These are phyloP conservation scores for Hanleya hanleyi DNA, from an alignment of 2,888 invertebrate genomes.

Conservation along the genomic window DNA sequence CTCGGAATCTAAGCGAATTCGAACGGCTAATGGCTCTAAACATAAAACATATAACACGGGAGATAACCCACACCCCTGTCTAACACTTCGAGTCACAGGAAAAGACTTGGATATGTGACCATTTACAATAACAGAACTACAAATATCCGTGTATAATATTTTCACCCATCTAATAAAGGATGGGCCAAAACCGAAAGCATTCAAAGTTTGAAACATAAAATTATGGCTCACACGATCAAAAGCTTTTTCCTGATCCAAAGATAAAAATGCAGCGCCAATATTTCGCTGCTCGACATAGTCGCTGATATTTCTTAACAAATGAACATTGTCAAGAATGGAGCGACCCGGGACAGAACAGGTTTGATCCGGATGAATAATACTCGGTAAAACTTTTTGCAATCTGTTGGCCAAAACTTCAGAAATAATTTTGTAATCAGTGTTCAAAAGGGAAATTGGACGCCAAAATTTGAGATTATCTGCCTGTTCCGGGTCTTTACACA, in stretches of 20 bases:
- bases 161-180: constrained; percentile 17
- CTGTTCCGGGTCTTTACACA: neutral
- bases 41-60: constrained; percentile 13
- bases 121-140: constrained; percentile 5
- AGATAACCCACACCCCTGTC: constrained; percentile 22
- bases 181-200: constrained; percentile 8
- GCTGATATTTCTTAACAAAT: constrained; percentile 20
- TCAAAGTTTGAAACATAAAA: constrained; percentile 1
- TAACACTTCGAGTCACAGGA: constrained; percentile 4
- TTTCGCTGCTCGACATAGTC: constrained; percentile 18
- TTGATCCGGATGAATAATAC: constrained; percentile 20
- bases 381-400: constrained; percentile 9
- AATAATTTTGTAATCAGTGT: constrained; percentile 17
- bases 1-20: neutral
- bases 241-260: constrained; percentile 23
- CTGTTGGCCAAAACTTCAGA: constrained; percentile 20
- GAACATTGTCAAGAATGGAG: constrained; percentile 17
- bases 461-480: constrained; percentile 3
- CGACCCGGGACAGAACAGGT: constrained; percentile 16
- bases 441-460: constrained; percentile 21
- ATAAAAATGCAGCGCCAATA: neutral
- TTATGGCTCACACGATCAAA: constrained; percentile 22
- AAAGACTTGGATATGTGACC: constrained; percentile 9
- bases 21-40: constrained; percentile 11
- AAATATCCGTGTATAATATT: constrained; percentile 4